phyloP scores from a whole-genome alignment of 2,888 invertebrate genomes.

The Archips xylosteana region DNA sequence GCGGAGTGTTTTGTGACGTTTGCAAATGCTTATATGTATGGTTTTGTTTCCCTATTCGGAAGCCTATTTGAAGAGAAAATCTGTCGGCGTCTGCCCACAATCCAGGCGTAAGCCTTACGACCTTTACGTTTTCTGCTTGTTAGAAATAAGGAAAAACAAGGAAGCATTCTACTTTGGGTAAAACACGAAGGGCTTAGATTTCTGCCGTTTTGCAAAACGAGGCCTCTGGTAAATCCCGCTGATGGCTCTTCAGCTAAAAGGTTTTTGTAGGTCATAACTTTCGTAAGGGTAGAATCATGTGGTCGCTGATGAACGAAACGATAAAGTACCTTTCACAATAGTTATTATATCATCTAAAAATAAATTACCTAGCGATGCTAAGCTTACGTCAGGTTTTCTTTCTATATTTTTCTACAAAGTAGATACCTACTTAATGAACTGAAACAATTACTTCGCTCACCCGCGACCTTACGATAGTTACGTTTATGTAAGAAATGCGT shows the following conservation, averaged over 20 bases:
- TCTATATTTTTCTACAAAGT: too few relatives aligned
- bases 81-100: conserved; percentile 17
- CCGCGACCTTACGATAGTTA: too few relatives aligned
- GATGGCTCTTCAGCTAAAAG: conserved; percentile 37
- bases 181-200: conserved; percentile 38
- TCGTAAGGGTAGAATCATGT: not conserved
- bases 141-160: conserved; percentile 33
- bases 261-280: conserved; percentile 23
- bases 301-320: conserved; percentile 13
- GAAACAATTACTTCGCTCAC: too few relatives aligned
- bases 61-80: conserved; percentile 27
- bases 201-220: conserved; percentile 35
- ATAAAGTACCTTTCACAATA: not conserved
- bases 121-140: conserved; percentile 32
- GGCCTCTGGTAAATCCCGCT: conserved; percentile 30
- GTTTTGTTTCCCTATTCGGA: conserved; percentile 2
- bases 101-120: conserved; percentile 31
- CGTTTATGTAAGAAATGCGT: too few relatives aligned
- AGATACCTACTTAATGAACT: too few relatives aligned
- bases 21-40: conserved; percentile 3
- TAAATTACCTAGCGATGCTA: not conserved
- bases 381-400: too few relatives aligned
- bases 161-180: conserved; percentile 27
- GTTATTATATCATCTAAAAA: not conserved
- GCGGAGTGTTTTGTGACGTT: conserved; percentile 1